These are phyloP conservation scores for Leucania comma DNA, from an alignment of 2,888 invertebrate genomes.

Conservation along the genomic window DNA sequence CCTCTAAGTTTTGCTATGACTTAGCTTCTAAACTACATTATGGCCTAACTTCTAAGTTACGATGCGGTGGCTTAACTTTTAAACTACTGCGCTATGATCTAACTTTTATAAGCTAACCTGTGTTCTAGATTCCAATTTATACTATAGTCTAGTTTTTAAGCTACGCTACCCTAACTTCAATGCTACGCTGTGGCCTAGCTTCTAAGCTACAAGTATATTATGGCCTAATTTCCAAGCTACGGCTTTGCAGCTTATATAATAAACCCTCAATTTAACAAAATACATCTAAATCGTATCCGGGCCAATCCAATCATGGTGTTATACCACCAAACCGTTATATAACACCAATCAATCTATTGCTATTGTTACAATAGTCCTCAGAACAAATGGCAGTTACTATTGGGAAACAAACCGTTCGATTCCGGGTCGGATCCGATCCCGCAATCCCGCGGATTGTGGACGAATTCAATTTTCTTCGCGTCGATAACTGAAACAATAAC, in stretches of 20 bases:
- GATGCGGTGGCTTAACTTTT: too few species aligned
- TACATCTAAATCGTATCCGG: constrained; percentile 21
- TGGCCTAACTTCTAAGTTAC: too few species aligned
- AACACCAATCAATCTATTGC: constrained; percentile 61
- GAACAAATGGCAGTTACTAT: constrained; percentile 70
- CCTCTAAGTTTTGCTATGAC: too few species aligned
- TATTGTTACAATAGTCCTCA: constrained; percentile 71
- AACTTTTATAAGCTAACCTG: too few species aligned
- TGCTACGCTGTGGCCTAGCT: background rate
- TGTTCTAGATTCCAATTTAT: too few species aligned
- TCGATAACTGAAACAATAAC: constrained; percentile 85
- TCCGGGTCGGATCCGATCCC: constrained; percentile 78
- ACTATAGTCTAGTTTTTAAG: too few species aligned
- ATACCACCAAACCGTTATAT: constrained; percentile 55
- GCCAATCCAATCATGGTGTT: constrained; percentile 50
- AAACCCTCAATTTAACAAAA: constrained; percentile 33
- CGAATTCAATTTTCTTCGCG: constrained; percentile 87
- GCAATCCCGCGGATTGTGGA: constrained; percentile 85
- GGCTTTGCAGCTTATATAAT: background rate
- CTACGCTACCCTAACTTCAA: background rate
- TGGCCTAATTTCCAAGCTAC: background rate
- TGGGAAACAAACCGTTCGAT: constrained; percentile 81
- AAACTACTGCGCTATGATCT: too few species aligned
- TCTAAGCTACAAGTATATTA: background rate
- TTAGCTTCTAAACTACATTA: too few species aligned